Percentiles rank a stretch among this genome's conserved stretches.
phyloP scores from a whole-genome alignment of 2,797 vertebrate species.

The Bryconaethiops microstoma region DNA sequence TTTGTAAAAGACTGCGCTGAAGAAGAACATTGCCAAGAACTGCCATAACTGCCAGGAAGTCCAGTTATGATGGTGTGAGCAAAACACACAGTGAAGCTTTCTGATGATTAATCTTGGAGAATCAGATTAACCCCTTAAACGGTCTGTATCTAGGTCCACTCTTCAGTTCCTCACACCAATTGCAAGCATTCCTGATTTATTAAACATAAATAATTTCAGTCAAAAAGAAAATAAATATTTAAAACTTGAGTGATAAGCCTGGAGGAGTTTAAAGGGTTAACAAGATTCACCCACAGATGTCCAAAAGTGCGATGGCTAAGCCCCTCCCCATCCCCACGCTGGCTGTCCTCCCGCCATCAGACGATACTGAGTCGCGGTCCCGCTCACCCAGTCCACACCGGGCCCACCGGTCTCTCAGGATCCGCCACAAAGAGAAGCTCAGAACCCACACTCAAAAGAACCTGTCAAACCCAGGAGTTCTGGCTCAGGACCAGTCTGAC shows the following conservation, averaged over 20 bases:
- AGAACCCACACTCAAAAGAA: slow-evolving; percentile 27
- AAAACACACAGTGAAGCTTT: not conserved
- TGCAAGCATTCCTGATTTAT: no score
- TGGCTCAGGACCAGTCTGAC: slow-evolving; percentile 48
- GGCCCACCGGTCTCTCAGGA: slow-evolving; percentile 54
- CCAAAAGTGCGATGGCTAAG: slow-evolving; percentile 58
- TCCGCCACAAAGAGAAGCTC: slow-evolving; percentile 55
- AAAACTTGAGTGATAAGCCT: not conserved
- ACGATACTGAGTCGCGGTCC: slow-evolving; percentile 80
- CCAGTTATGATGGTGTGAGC: not conserved
- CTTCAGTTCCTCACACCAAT: not conserved
- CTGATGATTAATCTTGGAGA: not conserved
- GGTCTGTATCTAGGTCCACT: not conserved
- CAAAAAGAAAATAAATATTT: no score
- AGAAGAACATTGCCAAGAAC: not conserved
- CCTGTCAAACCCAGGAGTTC: not conserved
- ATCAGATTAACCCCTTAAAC: not conserved
- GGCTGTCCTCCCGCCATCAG: slow-evolving; percentile 76
- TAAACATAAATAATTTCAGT: no score
- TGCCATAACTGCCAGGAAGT: not conserved
- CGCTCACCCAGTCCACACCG: slow-evolving; percentile 74
- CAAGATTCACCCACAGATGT: not conserved
- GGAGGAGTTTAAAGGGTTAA: slow-evolving; percentile 12
- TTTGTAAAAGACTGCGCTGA: not conserved
- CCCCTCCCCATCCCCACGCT: slow-evolving; percentile 71